These are phyloP conservation scores for Crotalus helleri DNA, from an alignment of 2,113 vertebrate species.

Conservation along the genomic window DNA sequence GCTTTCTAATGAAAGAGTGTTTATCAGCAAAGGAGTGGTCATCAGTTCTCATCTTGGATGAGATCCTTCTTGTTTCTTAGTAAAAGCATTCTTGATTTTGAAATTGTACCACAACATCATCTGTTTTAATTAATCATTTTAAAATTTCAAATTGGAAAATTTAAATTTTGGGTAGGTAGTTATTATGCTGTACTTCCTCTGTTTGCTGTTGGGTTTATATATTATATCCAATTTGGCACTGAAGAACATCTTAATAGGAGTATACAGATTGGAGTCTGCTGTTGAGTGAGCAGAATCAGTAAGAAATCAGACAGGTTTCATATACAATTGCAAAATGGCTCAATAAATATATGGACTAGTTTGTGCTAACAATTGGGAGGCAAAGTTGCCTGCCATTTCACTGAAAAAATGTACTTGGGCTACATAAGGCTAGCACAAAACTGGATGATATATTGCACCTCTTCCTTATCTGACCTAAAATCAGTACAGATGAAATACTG, in stretches of 20 bases:
- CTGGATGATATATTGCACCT: neutral
- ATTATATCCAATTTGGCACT: neutral
- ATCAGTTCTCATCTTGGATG: constrained; percentile 20
- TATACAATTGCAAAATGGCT: neutral
- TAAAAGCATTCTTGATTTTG: neutral
- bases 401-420: neutral
- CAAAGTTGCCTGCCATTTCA: neutral
- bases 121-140: neutral
- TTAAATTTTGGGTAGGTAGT: neutral
- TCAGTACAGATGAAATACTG: neutral
- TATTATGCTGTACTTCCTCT: neutral
- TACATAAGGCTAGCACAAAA: neutral
- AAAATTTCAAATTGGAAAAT: neutral
- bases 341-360: neutral
- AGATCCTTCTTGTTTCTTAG: constrained; percentile 2
- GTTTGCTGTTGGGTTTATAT: neutral
- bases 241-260: neutral
- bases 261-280: neutral
- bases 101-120: neutral
- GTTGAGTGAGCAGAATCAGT: neutral
- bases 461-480: neutral
- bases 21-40: constrained; percentile 17
- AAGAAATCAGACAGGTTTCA: neutral
- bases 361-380: neutral
- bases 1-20: constrained; percentile 32